A percentile compares a stretch with the other conserved stretches of the same genome.
Conservation (phyloP, 2,113 vertebrate species). For the Perca flavescens region DNA sequence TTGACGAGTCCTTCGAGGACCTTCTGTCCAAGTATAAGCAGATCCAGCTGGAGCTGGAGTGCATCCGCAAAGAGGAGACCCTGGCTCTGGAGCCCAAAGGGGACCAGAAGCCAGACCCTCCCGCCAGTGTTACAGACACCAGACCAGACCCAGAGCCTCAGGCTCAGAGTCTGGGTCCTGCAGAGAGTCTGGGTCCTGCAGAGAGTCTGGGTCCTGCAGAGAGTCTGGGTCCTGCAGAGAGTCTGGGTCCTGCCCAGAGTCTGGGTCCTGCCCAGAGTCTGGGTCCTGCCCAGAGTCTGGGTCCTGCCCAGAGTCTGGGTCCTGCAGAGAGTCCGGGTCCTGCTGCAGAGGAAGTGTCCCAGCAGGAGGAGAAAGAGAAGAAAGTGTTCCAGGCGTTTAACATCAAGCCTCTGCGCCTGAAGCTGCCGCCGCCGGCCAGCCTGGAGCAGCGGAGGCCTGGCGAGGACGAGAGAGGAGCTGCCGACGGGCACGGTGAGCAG, state of each 20-base stretch:
- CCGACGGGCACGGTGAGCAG: too few species aligned
- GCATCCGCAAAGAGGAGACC: slow-evolving; percentile 95
- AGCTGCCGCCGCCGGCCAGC: slow-evolving; percentile 87
- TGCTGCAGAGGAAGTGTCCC: slow-evolving; percentile 72
- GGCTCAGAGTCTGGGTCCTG: too few species aligned
- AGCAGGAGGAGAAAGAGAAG: slow-evolving; percentile 84
- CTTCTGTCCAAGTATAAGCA: slow-evolving; percentile 96
- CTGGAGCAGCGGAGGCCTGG: slow-evolving; percentile 73
- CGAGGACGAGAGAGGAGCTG: too few species aligned
- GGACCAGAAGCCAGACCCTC: slow-evolving; percentile 68
- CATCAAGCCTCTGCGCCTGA: slow-evolving; percentile 94
- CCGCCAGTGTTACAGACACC: slow-evolving; percentile 75
- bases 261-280: neutral
- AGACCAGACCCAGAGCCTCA: slow-evolving; percentile 51
- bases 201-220: slow-evolving; percentile 51
- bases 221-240: slow-evolving; percentile 51
- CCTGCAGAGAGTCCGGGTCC: slow-evolving; percentile 56
- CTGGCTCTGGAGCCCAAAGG: slow-evolving; percentile 87
- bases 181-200: too few species aligned
- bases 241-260: too few species aligned
- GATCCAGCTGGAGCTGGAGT: slow-evolving; percentile 96
- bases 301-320: slow-evolving; percentile 52
- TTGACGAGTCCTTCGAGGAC: slow-evolving; percentile 97
- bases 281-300: neutral
- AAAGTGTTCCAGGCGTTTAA: slow-evolving; percentile 96